Conservation (phyloP, 2,888 invertebrate species). For the Pasiphila rectangulata region DNA sequence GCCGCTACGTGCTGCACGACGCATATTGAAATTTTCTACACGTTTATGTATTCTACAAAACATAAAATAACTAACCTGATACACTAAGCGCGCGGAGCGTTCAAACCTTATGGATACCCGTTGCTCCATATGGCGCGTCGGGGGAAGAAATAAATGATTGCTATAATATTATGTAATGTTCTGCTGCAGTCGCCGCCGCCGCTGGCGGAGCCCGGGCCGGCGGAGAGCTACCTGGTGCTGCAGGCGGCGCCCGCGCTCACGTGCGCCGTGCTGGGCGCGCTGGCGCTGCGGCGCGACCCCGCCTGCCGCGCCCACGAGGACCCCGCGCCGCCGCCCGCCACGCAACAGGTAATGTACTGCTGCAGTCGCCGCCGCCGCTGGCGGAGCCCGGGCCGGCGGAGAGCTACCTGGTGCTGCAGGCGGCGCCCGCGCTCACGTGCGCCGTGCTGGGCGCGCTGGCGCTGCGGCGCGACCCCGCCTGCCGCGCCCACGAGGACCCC, state of each 20-base stretch:
- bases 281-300: conserved; percentile 43
- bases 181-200: neutral
- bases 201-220: neutral
- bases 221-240: conserved; percentile 54
- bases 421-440: conserved; percentile 54
- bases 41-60: no score
- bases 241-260: conserved; percentile 56
- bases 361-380: neutral
- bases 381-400: neutral
- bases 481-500: conserved; percentile 31
- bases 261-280: conserved; percentile 55
- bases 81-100: no score
- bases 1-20: no score
- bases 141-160: no score
- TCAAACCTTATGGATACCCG: no score
- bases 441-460: conserved; percentile 54
- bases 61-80: no score
- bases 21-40: no score
- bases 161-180: no score
- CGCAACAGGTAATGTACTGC: neutral
- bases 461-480: conserved; percentile 45
- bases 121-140: conserved; percentile 16
- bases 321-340: neutral
- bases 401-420: conserved; percentile 61
- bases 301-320: conserved; percentile 24